A percentile compares a stretch with the other conserved stretches of the same genome.
Conservation (phyloP, 1,140 invertebrate species). For the Cryptotermes secundus region DNA sequence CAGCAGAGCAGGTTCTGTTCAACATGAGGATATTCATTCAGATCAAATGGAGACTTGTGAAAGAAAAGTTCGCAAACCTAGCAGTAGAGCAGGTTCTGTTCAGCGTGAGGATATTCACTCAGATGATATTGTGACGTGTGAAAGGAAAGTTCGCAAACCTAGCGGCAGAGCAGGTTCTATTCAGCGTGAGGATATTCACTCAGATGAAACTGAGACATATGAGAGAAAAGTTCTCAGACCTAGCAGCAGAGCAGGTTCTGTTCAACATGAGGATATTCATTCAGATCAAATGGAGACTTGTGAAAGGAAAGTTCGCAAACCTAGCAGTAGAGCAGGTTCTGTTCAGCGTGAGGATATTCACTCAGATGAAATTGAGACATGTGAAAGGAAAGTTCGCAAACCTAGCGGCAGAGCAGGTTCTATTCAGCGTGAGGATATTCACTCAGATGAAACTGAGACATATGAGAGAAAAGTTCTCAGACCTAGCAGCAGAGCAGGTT, state of each 20-base stretch:
- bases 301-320: neutral
- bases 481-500: neutral
- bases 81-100: neutral
- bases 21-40: neutral
- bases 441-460: neutral
- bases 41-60: neutral
- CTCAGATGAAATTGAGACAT: neutral
- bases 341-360: neutral
- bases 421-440: neutral
- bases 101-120: neutral
- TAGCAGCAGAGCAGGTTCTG: neutral
- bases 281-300: too few relatives aligned
- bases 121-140: neutral
- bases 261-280: neutral
- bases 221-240: neutral
- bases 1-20: neutral
- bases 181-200: neutral
- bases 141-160: neutral
- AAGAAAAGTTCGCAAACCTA: neutral
- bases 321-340: neutral
- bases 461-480: neutral
- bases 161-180: neutral
- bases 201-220: neutral
- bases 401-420: neutral
- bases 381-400: neutral